These are phyloP conservation scores for Leptinotarsa undecemlineata DNA, from an alignment of 1,140 invertebrate genomes.

Conservation along the genomic window DNA sequence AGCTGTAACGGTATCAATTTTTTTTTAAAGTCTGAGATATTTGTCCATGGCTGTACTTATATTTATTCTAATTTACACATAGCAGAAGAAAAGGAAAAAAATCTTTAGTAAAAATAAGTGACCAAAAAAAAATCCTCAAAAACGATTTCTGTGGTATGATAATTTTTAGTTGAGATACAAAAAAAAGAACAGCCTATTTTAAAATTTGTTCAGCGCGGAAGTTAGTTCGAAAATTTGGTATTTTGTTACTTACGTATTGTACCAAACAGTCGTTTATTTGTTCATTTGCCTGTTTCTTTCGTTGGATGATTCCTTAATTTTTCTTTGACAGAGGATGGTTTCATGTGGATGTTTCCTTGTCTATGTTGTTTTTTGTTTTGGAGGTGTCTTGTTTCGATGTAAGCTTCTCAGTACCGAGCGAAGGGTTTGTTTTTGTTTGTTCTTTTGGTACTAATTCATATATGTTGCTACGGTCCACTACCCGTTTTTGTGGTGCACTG, in stretches of 20 bases:
- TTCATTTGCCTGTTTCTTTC: background rate
- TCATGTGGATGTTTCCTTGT: constrained; percentile 1
- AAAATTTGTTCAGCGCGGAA: no score
- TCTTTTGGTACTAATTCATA: background rate
- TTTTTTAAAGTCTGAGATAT: constrained; percentile 10
- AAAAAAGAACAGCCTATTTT: no score
- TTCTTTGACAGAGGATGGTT: background rate
- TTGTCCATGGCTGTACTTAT: constrained; percentile 2
- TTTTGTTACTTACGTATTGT: background rate
- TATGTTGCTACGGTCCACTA: background rate
- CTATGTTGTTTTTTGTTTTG: background rate
- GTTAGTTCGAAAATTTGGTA: background rate
- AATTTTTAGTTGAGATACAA: no score
- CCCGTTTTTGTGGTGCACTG: constrained; percentile 1
- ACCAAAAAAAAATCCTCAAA: no score
- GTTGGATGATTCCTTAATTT: background rate
- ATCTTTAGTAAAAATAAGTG: no score
- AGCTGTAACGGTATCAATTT: background rate
- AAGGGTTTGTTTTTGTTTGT: background rate
- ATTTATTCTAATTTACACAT: background rate
- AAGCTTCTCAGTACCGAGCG: background rate
- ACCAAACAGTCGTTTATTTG: background rate
- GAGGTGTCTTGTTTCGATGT: background rate
- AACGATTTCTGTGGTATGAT: no score
- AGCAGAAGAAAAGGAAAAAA: no score